Base-by-base conservation (phyloP, 2,797 vertebrate species). In the Bradypus variegatus region DNA sequence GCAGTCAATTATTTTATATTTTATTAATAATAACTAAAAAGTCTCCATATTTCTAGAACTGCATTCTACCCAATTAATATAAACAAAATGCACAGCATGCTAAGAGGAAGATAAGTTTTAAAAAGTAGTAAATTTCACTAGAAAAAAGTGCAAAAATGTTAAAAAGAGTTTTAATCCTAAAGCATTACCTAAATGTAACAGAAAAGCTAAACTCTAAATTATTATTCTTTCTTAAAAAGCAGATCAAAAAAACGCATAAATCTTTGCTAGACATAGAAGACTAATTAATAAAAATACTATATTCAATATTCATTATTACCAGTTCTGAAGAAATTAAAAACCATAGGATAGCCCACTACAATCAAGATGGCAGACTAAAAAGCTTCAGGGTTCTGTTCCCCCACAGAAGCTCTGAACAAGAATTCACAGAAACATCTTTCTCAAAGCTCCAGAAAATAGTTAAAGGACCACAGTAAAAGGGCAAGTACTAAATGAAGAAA, bases 221-320 rank as follows among this genome's bases (percentile, higher is more conserved):
- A 82, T 31, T 85, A 78, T 78, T 48, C 64, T n/a, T 91, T 91
- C 81, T 83, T 13, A 77, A 89, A 90, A 73, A 69, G 85, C 31
- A 64, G 3, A 36, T 89, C 29, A 65, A 65, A 48, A 82, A 90
- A 92, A 77, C 38, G 2, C 31, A 67, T 23, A 89, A 89, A 60
- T 83, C 19, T 38, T 60, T 58, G 27, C 31, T 95, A 78, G 81
- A 45, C 41, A 87, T 0, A 91, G 18, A n/a, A 70, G 58, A 83
- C 69, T 94, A 82, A 85, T 85, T 94, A 82, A 85, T 85, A 31
- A 55, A 72, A 72, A 36, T 90, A 79, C 7, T 93, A 84, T 15
- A 82, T 65, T 41, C 0, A 53, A 29, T n/a, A 84, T 72, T 87
- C 77, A 41, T 48, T 88, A 81, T 64, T 45, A 77, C 55, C 36